Conservation (phyloP, 2,797 vertebrate genomes). For the Myripristis murdjan region DNA sequence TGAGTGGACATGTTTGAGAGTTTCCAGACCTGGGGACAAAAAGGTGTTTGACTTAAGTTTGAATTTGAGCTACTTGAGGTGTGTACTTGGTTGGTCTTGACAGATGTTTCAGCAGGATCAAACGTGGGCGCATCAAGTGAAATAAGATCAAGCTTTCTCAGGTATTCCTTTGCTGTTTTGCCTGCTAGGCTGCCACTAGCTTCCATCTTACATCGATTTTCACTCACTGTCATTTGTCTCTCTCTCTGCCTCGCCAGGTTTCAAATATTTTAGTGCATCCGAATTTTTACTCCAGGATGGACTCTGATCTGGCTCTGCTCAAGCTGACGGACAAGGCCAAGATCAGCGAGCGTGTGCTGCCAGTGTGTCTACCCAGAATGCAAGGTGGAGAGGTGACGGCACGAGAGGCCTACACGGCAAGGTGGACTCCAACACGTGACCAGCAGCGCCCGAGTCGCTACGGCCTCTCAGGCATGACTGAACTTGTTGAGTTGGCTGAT, state of each 20-base stretch:
- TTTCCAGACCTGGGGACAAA: slow-evolving; percentile 1
- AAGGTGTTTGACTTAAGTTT: slow-evolving; percentile 25
- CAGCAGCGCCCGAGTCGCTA: slow-evolving; percentile 29
- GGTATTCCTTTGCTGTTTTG: slow-evolving; percentile 3
- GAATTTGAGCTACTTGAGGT: slow-evolving; percentile 38
- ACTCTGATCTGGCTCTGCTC: slow-evolving; percentile 89
- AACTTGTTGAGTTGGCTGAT: slow-evolving; percentile 84
- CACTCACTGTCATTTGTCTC: neutral
- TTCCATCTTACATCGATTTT: no score
- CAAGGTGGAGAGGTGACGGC: slow-evolving; percentile 80
- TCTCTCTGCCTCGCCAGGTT: slow-evolving; percentile 80
- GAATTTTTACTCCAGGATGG: slow-evolving; percentile 86
- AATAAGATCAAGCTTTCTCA: slow-evolving; percentile 1
- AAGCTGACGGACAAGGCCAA: slow-evolving; percentile 91
- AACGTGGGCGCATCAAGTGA: slow-evolving; percentile 1
- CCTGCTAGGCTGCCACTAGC: neutral
- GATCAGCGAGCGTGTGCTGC: slow-evolving; percentile 88
- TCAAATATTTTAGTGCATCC: slow-evolving; percentile 89
- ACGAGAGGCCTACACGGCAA: slow-evolving; percentile 78
- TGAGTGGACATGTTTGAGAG: neutral
- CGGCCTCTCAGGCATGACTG: slow-evolving; percentile 76
- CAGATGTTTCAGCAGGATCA: slow-evolving; percentile 32
- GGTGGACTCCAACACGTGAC: slow-evolving; percentile 85
- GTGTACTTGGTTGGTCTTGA: slow-evolving; percentile 32
- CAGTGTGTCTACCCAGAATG: slow-evolving; percentile 87